A percentile compares a stretch with the other conserved stretches of the same genome.
Conservation (phyloP, 2,113 vertebrate genomes). For the Eudorcas thomsonii region DNA sequence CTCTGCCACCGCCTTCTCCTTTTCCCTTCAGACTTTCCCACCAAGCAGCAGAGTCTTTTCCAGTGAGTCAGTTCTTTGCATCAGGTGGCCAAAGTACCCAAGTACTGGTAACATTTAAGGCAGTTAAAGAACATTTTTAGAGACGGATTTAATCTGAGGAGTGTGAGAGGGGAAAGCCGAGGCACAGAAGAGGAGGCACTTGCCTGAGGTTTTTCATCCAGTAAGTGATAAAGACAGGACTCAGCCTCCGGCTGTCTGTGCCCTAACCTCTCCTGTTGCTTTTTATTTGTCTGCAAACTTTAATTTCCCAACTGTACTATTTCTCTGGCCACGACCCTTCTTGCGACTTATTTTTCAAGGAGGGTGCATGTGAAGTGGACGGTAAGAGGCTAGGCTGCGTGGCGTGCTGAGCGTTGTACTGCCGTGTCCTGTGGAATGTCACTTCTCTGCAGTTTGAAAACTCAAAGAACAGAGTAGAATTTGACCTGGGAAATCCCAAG, state of each 20-base stretch:
- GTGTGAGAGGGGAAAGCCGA: background rate
- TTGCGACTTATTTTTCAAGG: background rate
- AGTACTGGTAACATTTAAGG: background rate
- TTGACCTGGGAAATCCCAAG: background rate
- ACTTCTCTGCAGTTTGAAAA: background rate
- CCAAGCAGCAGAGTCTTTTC: background rate
- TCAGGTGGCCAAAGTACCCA: background rate
- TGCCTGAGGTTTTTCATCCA: background rate
- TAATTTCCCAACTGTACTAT: background rate
- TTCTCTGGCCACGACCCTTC: background rate
- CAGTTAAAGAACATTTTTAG: background rate
- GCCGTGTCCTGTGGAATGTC: background rate
- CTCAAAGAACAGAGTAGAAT: background rate
- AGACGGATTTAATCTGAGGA: background rate
- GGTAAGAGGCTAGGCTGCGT: background rate
- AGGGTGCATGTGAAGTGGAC: background rate
- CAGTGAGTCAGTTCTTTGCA: background rate
- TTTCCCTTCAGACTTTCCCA: background rate
- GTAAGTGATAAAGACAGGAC: background rate
- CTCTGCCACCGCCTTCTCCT: background rate
- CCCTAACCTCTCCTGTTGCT: background rate
- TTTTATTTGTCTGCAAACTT: background rate
- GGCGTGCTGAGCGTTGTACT: background rate
- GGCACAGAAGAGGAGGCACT: background rate
- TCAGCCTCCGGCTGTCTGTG: accelerated